These are phyloP conservation scores for Philypnodon macrostomus DNA, from an alignment of 2,797 vertebrate species.

Conservation along the genomic window DNA sequence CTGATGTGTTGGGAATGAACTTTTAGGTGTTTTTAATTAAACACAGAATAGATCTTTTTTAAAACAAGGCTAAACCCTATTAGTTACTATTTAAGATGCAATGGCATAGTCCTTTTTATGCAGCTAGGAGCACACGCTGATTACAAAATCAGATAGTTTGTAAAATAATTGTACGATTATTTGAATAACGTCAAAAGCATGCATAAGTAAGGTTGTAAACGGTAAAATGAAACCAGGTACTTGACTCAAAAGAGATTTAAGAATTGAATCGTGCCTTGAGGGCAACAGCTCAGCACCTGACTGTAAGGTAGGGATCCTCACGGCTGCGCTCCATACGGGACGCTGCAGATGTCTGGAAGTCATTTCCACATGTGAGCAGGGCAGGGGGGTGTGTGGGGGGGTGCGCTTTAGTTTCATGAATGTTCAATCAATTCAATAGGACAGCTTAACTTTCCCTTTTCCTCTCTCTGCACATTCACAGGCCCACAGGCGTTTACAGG, in stretches of 20 bases:
- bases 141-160: conserved; percentile 49
- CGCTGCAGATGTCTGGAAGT: conserved; percentile 80
- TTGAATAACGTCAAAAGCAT: conserved; percentile 56
- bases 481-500: conserved; percentile 74
- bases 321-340: conserved; percentile 74
- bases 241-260: conserved; percentile 71
- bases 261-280: conserved; percentile 76
- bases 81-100: conserved; percentile 10
- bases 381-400: no score
- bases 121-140: conserved; percentile 28
- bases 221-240: conserved; percentile 60
- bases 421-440: conserved; percentile 85
- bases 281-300: conserved; percentile 77
- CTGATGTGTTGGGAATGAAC: conserved; percentile 54
- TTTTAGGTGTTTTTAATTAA: conserved; percentile 59
- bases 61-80: conserved; percentile 5
- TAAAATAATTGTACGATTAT: conserved; percentile 64
- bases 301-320: conserved; percentile 76
- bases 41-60: conserved; percentile 36
- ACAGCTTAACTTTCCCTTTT: conserved; percentile 80
- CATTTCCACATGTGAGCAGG: conserved; percentile 77
- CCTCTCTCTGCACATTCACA: conserved; percentile 73
- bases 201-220: conserved; percentile 48
- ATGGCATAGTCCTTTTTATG: conserved; percentile 23
- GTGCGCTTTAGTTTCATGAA: conserved; percentile 80